These are phyloP conservation scores for Plusia festucae DNA, from an alignment of 2,888 invertebrate genomes.

Conservation along the genomic window DNA sequence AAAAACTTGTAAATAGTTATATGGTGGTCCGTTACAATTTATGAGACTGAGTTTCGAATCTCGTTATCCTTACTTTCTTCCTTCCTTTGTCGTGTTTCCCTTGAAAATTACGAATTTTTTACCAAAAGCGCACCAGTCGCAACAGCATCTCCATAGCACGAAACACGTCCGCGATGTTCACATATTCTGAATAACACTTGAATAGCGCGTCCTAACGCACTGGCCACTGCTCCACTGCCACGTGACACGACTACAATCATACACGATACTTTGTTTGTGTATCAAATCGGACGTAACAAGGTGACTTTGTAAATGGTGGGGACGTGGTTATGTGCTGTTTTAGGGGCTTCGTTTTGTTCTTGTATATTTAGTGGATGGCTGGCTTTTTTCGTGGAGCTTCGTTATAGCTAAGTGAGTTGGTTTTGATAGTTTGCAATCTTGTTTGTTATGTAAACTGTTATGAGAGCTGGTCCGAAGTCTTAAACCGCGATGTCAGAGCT, in stretches of 20 bases:
- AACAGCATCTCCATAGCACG: constrained; percentile 67
- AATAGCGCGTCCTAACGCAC: constrained; percentile 80
- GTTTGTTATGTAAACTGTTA: background rate
- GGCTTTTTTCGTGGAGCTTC: constrained; percentile 37
- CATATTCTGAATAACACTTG: constrained; percentile 87
- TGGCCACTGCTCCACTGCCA: constrained; percentile 73
- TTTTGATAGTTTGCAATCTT: background rate
- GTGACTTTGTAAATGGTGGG: constrained; percentile 59
- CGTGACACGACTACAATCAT: constrained; percentile 77
- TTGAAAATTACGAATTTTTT: too few relatives aligned
- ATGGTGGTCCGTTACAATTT: too few relatives aligned
- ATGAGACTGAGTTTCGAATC: too few relatives aligned
- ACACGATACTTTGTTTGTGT: constrained; percentile 59
- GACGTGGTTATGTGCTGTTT: constrained; percentile 60
- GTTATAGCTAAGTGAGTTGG: constrained; percentile 8
- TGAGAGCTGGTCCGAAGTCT: background rate
- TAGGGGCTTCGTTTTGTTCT: constrained; percentile 49
- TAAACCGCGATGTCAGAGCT: background rate
- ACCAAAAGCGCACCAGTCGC: background rate
- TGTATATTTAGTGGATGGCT: constrained; percentile 36
- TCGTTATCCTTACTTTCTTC: too few relatives aligned
- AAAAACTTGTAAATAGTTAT: too few relatives aligned
- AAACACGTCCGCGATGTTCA: constrained; percentile 79
- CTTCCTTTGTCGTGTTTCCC: too few relatives aligned
- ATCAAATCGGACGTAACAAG: constrained; percentile 59